Evolutionary conservation across 1,140 invertebrate species (phyloP), one percentile per base, ranked within the genome.

Genomic region (Platorchestia sp.): DNA sequence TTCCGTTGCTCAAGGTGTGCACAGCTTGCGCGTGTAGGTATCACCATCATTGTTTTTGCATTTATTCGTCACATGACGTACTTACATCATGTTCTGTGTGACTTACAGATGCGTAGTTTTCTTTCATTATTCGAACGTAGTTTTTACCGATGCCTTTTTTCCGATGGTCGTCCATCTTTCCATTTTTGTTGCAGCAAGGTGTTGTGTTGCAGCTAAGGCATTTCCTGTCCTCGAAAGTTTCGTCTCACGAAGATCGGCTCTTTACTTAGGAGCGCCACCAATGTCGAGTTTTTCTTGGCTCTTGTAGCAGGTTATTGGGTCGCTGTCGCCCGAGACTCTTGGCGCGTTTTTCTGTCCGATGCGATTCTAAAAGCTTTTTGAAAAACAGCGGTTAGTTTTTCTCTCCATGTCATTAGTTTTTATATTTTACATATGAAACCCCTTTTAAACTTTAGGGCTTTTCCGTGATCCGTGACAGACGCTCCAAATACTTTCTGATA

Each of bases 281-380:
- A 75, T 75, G 59, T 75, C 59, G 59, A 75, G 59, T 75, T 75
- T 75, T 75, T 75, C 59, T 75, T 75, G 59, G 59, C 59, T 36
- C 59, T 75, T 75, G 59, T 75, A 75, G 59, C 59, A 75, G 59
- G 59, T 75, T 75, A 75, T 75, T 75, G 59, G 59, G 59, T 75
- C 59, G 7, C 14, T 75, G 59, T 75, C 59, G 59, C 59, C 59
- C 36, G 59, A 75, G 59, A 75, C 59, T 75, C 27, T 75, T 75
- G n/a, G 59, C 59, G 36, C 59, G 59, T 75, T 75, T 75, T 75
- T 75, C 7, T 75, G 27, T 27, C 36, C 14, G 59, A 36, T 75
- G 59, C 14, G 59, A 75, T 75, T 75, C 59, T 75, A 75, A 75
- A 75, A 75, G 59, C 59, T 75, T 27, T 75, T 75, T 36, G 59